phyloP scores from a whole-genome alignment of 2,888 invertebrate genomes.

The Drosophila ustulata region DNA sequence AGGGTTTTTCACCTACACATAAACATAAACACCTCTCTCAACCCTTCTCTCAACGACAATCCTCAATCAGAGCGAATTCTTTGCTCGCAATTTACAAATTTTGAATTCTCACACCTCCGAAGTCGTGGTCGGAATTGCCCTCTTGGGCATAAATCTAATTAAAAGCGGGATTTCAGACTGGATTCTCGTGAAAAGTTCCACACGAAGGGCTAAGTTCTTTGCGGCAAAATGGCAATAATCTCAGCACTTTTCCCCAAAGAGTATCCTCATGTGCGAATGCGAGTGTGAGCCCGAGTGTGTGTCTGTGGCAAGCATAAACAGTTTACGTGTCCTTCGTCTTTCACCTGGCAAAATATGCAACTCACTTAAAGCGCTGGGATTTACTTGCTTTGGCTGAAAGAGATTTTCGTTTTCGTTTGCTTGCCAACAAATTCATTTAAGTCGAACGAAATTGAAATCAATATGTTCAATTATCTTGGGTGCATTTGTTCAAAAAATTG shows the following conservation, averaged over 20 bases:
- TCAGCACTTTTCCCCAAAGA: conserved; percentile 19
- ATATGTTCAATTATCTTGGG: neutral
- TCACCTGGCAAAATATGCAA: conserved; percentile 4
- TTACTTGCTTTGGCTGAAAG: neutral
- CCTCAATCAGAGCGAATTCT: neutral
- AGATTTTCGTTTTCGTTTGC: neutral
- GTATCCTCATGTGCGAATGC: conserved; percentile 22
- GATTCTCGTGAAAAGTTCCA: conserved; percentile 49
- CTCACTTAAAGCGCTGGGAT: neutral
- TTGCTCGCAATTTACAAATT: conserved; percentile 38
- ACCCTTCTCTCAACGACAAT: neutral
- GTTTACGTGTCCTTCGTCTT: conserved; percentile 14
- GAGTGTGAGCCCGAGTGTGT: conserved; percentile 8
- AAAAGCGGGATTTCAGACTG: conserved; percentile 62
- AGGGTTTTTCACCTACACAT: neutral
- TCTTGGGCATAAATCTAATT: conserved; percentile 76
- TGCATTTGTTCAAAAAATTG: neutral
- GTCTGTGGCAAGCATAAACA: conserved; percentile 40
- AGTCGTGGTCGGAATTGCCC: conserved; percentile 42
- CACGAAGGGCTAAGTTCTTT: conserved; percentile 60
- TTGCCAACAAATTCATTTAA: conserved; percentile 7
- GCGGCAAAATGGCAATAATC: conserved; percentile 41
- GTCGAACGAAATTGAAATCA: neutral
- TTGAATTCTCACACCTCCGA: neutral
- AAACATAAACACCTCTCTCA: neutral